These are phyloP conservation scores for Hecatera dysodea DNA, from an alignment of 2,888 invertebrate species.

Conservation along the genomic window DNA sequence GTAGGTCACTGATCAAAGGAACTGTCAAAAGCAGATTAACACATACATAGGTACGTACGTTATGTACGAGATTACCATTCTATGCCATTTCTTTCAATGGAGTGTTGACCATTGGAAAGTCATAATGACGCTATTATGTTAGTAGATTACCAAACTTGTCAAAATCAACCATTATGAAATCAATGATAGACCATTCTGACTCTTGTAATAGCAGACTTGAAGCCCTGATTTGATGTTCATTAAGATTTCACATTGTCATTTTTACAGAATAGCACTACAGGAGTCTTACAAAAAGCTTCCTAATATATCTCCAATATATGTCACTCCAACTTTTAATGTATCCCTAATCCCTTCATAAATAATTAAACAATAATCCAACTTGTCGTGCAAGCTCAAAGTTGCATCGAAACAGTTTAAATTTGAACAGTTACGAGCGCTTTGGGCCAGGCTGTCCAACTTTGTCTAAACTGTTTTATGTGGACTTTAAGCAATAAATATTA, in stretches of 20 bases:
- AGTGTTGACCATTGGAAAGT: too few species aligned
- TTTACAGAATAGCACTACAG: background rate
- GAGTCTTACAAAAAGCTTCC: background rate
- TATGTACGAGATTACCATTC: too few species aligned
- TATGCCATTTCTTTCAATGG: too few species aligned
- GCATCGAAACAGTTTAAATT: slow-evolving; percentile 43
- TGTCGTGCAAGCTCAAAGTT: slow-evolving; percentile 18
- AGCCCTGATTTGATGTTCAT: too few species aligned
- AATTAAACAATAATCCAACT: slow-evolving; percentile 37
- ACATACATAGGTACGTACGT: too few species aligned
- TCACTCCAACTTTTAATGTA: background rate
- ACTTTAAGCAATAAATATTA: slow-evolving; percentile 47
- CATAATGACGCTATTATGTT: too few species aligned
- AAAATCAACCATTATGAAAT: too few species aligned
- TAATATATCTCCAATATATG: background rate
- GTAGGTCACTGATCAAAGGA: too few species aligned
- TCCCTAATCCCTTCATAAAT: slow-evolving; percentile 9
- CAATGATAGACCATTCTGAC: too few species aligned
- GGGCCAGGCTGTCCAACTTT: slow-evolving; percentile 39
- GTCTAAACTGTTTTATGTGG: slow-evolving; percentile 22
- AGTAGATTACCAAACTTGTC: too few species aligned
- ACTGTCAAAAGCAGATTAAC: too few species aligned
- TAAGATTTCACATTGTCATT: background rate
- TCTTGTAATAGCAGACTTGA: too few species aligned
- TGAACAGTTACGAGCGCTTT: slow-evolving; percentile 30